Base-by-base conservation (phyloP, 1,140 invertebrate species). In the Nebria ingens region DNA sequence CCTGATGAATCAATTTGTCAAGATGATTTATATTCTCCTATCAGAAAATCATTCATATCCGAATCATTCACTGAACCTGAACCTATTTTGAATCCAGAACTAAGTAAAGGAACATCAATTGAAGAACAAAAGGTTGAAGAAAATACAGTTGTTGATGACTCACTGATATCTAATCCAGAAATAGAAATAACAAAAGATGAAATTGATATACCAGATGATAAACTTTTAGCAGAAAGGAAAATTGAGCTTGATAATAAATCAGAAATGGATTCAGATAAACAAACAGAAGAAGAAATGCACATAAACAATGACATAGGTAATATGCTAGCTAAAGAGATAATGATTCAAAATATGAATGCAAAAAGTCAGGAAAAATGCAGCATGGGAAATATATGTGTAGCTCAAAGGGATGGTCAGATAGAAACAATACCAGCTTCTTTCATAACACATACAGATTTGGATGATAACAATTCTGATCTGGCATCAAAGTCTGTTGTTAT, bases 401-500 rank as follows among this genome's bases (percentile, higher is more conserved):
- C 40, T 12, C 40, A 45, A 20, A 63, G 58, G 52, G 61, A 22
- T 49, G 42, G 20, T 34, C 57, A 57, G 45, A 34, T 55, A 15
- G 57, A 59, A 29, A 40, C 51, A 13, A 60, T 60, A 19, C 53
- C 58, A 6, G 40, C 40, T 22, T 61, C 56, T 54, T 45, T 63
- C 9, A 60, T 50, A 25, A 61, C 65, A 9, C 61, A 66, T 38
- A 61, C 63, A 13, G 56, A 57, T 25, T 58, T 61, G 21, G 65
- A 65, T 52, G 60, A 61, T 19, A 56, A 61, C 45, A 70, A 73
- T 21, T 71, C 73, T 2, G 75, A 76, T 29, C 71, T 78, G 56
- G 71, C 77, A 17, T 75, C 75, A 56, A 78, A 79, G 58, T 79
- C 78, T 3, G 76, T 79, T 23, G 77, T 79, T 51, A 79, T 79